Evolutionary conservation across 23 tunicate genomes (phyloP), one percentile per base, ranked within the genome.

Genomic region (Clavelina lepadiformis): DNA sequence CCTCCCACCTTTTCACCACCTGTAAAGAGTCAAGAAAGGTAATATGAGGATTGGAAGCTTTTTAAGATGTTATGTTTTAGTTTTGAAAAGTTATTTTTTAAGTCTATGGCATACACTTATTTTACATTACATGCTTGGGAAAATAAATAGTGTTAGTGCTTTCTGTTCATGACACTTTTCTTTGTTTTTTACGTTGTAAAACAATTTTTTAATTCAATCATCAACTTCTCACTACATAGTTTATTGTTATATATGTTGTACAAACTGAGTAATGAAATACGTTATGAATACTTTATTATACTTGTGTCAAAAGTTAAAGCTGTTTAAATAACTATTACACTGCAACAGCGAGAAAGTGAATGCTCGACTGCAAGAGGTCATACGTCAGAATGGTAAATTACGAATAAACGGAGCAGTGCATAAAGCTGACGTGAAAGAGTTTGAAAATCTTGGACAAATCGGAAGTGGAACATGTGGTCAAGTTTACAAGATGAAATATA

Each of bases 401-500:
- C 68, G 73, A 15, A 76, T 89, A 20, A 31, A 70, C 46, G 82
- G 78, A 23, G 56, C 60, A 38, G 56, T 57, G 18, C 35, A 28
- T 44, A 22, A 41, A 33, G 80, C 91, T 11, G 30, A 55, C 33
- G 81, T 62, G 5, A 37, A 41, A 8, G 75, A 81, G 2, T 89
- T 89, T 71, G 82, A 81, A 26, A 89, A 81, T 55, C 62, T 75
- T n/a, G 97, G 97, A 3, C 82, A 75, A 32, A 89, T 89, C 32
- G 97, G 97, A 18, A 69, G 80, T 64, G 97, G 97, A 19, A 89
- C 97, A 18, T 89, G 97, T 70, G 97, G 97, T 49, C 97, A 89
- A 76, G 97, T 89, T 11, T 89, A 74, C 74, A 89, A 76, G 46
- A 89, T 80, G 89, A 46, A 35, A 55, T 77, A 82, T 44, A 68